Percentiles rank a stretch among this genome's conserved stretches.
Evolutionary conservation across 2,113 vertebrate genomes (phyloP).

Genomic region (Corythoichthys intestinalis): DNA sequence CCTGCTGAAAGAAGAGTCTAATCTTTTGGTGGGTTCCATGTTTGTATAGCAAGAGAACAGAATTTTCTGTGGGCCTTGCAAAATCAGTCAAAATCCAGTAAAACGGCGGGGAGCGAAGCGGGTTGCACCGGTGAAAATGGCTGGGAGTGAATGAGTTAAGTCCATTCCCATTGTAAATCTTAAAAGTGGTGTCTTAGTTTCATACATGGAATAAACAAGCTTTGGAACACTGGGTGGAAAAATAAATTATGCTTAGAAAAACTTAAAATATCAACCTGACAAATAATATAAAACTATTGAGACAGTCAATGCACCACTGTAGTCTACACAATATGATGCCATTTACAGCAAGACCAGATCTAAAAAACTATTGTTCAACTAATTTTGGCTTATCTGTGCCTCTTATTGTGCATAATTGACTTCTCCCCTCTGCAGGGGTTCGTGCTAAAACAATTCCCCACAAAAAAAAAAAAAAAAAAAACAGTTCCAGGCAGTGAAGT

Average conservation of each 20-base stretch:
- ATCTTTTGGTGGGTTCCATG: no score
- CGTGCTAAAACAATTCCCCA: conserved; percentile 2
- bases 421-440: conserved; percentile 25
- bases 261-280: not conserved
- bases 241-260: not conserved
- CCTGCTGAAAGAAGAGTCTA: no score
- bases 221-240: not conserved
- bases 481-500: conserved; percentile 4
- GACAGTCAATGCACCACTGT: not conserved
- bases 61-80: no score
- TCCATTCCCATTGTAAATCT: not conserved
- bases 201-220: not conserved
- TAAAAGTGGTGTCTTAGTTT: not conserved
- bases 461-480: conserved; percentile 1
- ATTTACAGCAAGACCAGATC: conserved; percentile 21
- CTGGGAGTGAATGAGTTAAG: not conserved
- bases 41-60: no score
- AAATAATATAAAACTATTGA: not conserved
- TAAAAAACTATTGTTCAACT: conserved; percentile 26
- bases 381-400: conserved; percentile 21
- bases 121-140: no score
- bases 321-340: not conserved
- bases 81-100: no score
- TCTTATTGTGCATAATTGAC: conserved; percentile 31
- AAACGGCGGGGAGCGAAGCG: no score